Evolutionary conservation across 2,888 invertebrate genomes (phyloP).

Genomic region (Hipparchia semele): DNA sequence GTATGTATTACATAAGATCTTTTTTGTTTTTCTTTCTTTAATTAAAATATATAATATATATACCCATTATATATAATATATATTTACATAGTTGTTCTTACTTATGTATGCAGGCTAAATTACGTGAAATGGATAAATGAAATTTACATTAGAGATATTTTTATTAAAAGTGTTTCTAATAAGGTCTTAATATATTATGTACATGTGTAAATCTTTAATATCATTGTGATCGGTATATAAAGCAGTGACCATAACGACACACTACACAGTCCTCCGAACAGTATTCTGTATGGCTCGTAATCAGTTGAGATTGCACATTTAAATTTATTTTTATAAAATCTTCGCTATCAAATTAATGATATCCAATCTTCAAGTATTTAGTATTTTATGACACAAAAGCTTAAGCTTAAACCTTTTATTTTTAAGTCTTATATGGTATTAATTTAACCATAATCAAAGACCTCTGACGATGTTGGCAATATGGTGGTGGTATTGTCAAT

Average conservation of each 20-base stretch:
- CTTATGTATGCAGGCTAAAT: background rate
- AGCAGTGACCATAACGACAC: constrained; percentile 19
- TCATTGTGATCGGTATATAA: constrained; percentile 22
- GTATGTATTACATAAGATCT: background rate
- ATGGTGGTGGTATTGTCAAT: no score
- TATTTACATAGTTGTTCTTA: constrained; percentile 1
- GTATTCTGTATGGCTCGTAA: constrained; percentile 27
- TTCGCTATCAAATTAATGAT: no score
- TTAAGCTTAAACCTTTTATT: no score
- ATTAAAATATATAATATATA: background rate
- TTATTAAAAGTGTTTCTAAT: constrained; percentile 9
- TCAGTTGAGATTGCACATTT: constrained; percentile 28
- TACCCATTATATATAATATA: background rate
- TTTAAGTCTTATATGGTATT: no score
- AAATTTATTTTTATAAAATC: background rate
- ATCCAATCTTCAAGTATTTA: no score
- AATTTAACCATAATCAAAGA: no score
- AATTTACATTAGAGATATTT: constrained; percentile 10
- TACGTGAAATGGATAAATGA: constrained; percentile 2
- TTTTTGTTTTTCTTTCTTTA: constrained; percentile 7
- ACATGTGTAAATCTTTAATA: constrained; percentile 30
- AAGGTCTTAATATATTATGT: constrained; percentile 20
- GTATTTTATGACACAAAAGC: no score
- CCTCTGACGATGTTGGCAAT: no score
- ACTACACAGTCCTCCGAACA: background rate